Base-by-base conservation (phyloP, 2,797 vertebrate genomes). In the Peromyscus eremicus region DNA sequence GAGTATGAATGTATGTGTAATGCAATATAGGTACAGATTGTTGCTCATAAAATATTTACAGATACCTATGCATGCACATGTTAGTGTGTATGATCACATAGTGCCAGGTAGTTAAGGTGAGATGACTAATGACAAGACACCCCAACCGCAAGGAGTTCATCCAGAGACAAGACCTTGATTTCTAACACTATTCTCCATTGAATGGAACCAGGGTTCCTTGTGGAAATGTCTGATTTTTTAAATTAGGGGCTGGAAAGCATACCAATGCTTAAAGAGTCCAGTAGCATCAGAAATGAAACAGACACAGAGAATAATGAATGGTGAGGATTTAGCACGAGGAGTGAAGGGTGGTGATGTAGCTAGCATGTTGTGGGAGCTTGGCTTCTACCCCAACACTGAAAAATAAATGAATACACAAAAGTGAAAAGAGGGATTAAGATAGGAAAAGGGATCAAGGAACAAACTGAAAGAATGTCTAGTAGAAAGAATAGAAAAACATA, bases 21-120 rank as follows among this genome's bases (percentile, higher is more conserved):
- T 73, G n/a, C 84, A 94, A 60, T 89, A 93, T 43, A 95, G 52
- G 85, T 85, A 77, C 66, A 94, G 92, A 94, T 95, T 83, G 57
- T 32, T 94, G 70, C 5, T 66, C 37, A 80, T 29, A 85, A 73
- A 94, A 94, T 93, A 94, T 93, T 92, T 94, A 92, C 85, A 94
- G 60, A 81, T 92, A 60, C 83, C 19, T 85, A 40, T 71, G 57
- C 68, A 87, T 62, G 37, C 27, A 85, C n/a, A 68, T 64, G 49
- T 88, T 88, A 81, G 60, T 84, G 49, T 82, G 40, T 14, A 90
- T 77, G 91, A 89, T 88, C n/a, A 92, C 19, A 27, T 13, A 55
- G 81, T 70, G 46, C 32, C 88, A 57, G 6, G 25, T 92, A 82
- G 96, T 46, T 84, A 27, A 62, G 37, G 7, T 93, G 27, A 93